phyloP scores from a whole-genome alignment of 2,888 invertebrate species.

The Ecliptopera silaceata region DNA sequence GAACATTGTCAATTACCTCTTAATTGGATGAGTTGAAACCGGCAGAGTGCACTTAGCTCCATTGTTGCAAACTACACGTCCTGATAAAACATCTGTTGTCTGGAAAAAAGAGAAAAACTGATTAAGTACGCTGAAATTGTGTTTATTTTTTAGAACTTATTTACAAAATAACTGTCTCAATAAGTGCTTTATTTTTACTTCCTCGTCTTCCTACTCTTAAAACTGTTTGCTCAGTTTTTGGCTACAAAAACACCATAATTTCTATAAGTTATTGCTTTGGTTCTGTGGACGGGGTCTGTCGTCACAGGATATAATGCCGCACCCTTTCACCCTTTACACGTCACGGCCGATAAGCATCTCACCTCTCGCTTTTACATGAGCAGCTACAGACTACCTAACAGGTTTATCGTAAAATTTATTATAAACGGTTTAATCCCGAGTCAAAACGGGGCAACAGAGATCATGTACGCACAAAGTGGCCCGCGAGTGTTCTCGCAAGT shows the following conservation, averaged over 20 bases:
- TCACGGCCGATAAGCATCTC: slow-evolving; percentile 19
- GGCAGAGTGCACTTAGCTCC: slow-evolving; percentile 55
- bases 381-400: slow-evolving; percentile 18
- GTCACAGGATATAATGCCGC: slow-evolving; percentile 18
- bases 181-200: background rate
- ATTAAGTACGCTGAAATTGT: too few species aligned
- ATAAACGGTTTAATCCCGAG: slow-evolving; percentile 23
- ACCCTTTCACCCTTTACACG: slow-evolving; percentile 21
- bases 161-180: too few species aligned
- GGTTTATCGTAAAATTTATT: slow-evolving; percentile 26
- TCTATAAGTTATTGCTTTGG: slow-evolving; percentile 2
- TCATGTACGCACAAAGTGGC: slow-evolving; percentile 44
- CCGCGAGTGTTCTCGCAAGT: slow-evolving; percentile 42
- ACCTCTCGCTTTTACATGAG: slow-evolving; percentile 18
- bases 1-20: slow-evolving; percentile 52
- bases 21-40: slow-evolving; percentile 50
- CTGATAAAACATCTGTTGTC: slow-evolving; percentile 58
- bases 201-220: background rate
- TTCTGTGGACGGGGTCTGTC: slow-evolving; percentile 14
- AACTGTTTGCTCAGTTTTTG: background rate
- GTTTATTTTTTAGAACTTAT: background rate
- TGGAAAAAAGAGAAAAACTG: slow-evolving; percentile 43
- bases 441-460: slow-evolving; percentile 38
- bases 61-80: slow-evolving; percentile 55
- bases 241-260: background rate